phyloP scores from a whole-genome alignment of 2,888 invertebrate genomes.

The Cremastinae sp. region DNA sequence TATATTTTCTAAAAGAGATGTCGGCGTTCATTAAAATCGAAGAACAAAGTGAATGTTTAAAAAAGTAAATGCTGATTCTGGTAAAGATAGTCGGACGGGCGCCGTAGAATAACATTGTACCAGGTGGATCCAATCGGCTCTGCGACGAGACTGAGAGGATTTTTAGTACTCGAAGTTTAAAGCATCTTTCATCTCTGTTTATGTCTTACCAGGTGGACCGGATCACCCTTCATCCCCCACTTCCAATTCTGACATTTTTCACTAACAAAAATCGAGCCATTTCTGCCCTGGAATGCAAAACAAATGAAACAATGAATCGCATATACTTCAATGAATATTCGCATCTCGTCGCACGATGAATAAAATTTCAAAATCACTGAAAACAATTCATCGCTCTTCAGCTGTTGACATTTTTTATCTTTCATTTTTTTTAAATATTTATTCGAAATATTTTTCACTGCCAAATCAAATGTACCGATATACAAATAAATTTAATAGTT shows the following conservation, averaged over 20 bases:
- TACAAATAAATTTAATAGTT: too few relatives aligned
- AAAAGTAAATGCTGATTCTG: background rate
- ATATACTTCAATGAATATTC: too few relatives aligned
- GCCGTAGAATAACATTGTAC: slow-evolving; percentile 58
- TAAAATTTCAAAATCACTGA: too few relatives aligned
- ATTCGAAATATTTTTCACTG: too few relatives aligned
- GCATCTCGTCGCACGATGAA: too few relatives aligned
- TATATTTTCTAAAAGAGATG: background rate
- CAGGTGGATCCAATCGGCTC: slow-evolving; percentile 73
- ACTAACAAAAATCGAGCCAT: slow-evolving; percentile 69
- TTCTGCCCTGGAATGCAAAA: too few relatives aligned
- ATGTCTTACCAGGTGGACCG: slow-evolving; percentile 74
- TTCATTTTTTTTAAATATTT: too few relatives aligned
- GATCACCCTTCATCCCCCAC: slow-evolving; percentile 68
- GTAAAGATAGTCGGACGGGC: slow-evolving; percentile 29
- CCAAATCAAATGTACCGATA: too few relatives aligned
- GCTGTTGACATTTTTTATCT: too few relatives aligned
- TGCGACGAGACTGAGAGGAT: slow-evolving; percentile 65
- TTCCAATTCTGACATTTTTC: slow-evolving; percentile 38
- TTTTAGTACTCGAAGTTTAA: slow-evolving; percentile 55
- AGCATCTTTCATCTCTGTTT: slow-evolving; percentile 70
- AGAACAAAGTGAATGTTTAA: slow-evolving; percentile 37
- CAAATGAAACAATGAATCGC: too few relatives aligned
- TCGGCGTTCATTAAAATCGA: slow-evolving; percentile 25
- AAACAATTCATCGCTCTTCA: too few relatives aligned